Conservation (phyloP, 2,113 vertebrate species). For the Sorex fumeus region DNA sequence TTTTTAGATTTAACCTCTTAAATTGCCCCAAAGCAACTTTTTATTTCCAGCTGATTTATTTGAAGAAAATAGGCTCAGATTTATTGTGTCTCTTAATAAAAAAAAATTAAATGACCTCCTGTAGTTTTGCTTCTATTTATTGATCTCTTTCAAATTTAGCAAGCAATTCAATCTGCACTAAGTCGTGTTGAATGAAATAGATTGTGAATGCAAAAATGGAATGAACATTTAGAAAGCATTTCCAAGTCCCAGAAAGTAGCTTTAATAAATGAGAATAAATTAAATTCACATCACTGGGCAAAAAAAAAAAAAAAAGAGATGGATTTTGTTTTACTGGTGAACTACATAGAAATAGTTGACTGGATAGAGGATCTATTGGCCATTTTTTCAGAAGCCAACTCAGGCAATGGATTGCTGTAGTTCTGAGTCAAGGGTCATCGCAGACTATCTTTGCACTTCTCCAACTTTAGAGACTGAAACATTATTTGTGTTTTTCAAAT, state of each 20-base stretch:
- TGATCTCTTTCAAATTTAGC: conserved; percentile 82
- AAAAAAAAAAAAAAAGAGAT: neutral
- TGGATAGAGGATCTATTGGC: conserved; percentile 13
- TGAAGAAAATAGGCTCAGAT: conserved; percentile 80
- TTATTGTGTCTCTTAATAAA: conserved; percentile 74
- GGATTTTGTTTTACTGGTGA: conserved; percentile 77
- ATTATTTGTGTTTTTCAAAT: neutral
- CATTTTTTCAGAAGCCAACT: conserved; percentile 41
- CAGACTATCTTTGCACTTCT: neutral
- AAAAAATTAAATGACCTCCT: conserved; percentile 77
- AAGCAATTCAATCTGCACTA: conserved; percentile 76
- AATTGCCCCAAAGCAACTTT: conserved; percentile 76
- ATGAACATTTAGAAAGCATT: conserved; percentile 78
- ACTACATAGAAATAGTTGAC: conserved; percentile 52
- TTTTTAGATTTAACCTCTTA: conserved; percentile 81
- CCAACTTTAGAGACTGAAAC: neutral
- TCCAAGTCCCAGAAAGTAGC: conserved; percentile 77
- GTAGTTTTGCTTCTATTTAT: conserved; percentile 80
- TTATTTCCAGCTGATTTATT: conserved; percentile 74
- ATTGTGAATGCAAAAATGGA: conserved; percentile 72
- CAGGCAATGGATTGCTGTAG: neutral
- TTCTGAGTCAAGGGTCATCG: neutral
- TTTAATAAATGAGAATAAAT: conserved; percentile 82
- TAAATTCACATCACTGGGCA: conserved; percentile 75
- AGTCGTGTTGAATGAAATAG: conserved; percentile 75